Evolutionary conservation across 2,113 vertebrate genomes (phyloP), one percentile per base, ranked within the genome.

Genomic region (Bombycilla garrulus): DNA sequence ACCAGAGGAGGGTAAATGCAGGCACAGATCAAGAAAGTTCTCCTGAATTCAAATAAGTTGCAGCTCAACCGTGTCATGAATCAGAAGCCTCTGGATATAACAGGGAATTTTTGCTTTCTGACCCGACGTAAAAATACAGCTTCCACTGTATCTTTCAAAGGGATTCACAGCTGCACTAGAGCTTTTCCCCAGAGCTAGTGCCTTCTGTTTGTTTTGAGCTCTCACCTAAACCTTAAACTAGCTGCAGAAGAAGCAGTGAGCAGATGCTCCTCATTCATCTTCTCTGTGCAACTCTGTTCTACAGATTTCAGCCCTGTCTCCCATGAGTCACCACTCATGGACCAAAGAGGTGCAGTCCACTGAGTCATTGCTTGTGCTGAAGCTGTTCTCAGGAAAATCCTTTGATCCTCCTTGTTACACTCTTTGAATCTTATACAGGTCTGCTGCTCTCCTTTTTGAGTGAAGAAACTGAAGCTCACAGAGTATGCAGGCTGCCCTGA

Each of bases 391-490:
- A 50, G 36, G 28, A 42, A 86, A 81, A 36, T 40, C 47, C 72
- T 95, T 83, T 94, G 67, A 93, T 93, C 64, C 51, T 86, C 56
- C 36, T 64, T 47, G 26, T 77, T 47, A 15, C 10, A 11, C 15
- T 62, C 80, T 77, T 88, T 74, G 73, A 85, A 61, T 47, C 53
- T 64, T 19, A 45, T 6, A 48, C 61, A 88, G 48, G 14, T 42
- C 56, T 81, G 64, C 64, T 58, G 56, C 69, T 91, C 44, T 87
- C 35, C 65, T 79, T 87, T 66, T 10, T 70, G 47, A 86, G 66
- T 14, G 15, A 38, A 73, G 48, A 72, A 89, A 38, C 40, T 51
- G 50, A 77, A 93, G n/a, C 19, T 38, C 42, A 42, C 31, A 29
- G 85, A 61, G 21, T 19, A 29, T 12, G 33, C 29, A 69, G 44